Evolutionary conservation across 35 echinoderm and acorn worm genomes (phyloP), one percentile per base, ranked within the genome.

Genomic region (Ophioderma brevispina): DNA sequence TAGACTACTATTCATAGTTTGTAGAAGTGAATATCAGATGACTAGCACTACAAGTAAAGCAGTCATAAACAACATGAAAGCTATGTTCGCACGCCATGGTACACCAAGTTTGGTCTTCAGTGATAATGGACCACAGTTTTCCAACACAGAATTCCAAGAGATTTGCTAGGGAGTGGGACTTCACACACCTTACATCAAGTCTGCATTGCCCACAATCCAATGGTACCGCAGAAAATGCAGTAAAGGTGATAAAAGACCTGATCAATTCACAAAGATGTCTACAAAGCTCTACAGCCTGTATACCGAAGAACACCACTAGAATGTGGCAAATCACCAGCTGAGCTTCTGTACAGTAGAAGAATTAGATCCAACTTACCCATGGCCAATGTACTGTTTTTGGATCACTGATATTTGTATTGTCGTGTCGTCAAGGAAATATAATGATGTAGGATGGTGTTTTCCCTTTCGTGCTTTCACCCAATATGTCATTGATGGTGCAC

Each of bases 111-210:
- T 81, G 49, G 79, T 88, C 5, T 34, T 94, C 8, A 85, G 33
- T 10, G 87, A 90, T 40, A 94, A 94, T 36, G 85, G 91, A 37
- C 91, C 91, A 3, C 85, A 88, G 63, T 93, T 80, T 59, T 56
- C 23, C 21, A 93, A 85, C 39, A n/a, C 38, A 37, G 35, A 41
- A 94, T 76, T 94, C 90, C 81, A 34, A 35, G 42, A 23, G 49
- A 14, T 94, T 94, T 87, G 77, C 81, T 21, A 52, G 28, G 41
- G 88, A 91, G 1, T 90, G 87, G 82, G 78, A 87, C 33, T 94
- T 94, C 38, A 37, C 11, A 1, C 87, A 94, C 40, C 30, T 35
- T 21, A 91, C 88, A 0, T 76, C 37, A n/a, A 94, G 88, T 38
- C 92, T 82, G 0, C 11, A 31, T 17, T 94, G 90, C 35, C 87